phyloP scores from a whole-genome alignment of 1,140 invertebrate genomes.

The Nixonia krombeini region DNA sequence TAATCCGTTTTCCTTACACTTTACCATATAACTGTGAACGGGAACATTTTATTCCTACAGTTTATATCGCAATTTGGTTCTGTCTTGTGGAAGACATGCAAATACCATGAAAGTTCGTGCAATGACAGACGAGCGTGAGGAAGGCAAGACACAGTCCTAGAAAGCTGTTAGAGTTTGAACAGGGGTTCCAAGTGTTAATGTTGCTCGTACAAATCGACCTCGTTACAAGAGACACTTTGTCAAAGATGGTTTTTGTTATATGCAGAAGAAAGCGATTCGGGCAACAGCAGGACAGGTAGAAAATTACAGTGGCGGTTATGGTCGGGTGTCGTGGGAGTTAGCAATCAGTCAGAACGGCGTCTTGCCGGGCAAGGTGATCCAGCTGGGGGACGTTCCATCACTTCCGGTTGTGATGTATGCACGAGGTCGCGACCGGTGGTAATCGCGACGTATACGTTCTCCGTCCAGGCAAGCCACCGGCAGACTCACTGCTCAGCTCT shows the following conservation, averaged over 20 bases:
- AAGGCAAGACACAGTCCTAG: no score
- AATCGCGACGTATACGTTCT: constrained; percentile 56
- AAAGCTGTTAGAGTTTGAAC: not conserved
- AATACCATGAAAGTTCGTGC: no score
- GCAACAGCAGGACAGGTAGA: constrained; percentile 31
- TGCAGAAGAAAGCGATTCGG: constrained; percentile 13
- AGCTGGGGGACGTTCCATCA: constrained; percentile 59
- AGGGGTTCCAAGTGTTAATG: constrained; percentile 12
- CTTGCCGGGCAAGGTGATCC: constrained; percentile 55
- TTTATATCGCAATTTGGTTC: no score
- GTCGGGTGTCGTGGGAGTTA: constrained; percentile 55
- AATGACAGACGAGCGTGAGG: no score
- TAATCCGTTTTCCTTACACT: no score
- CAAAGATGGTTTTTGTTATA: constrained; percentile 14
- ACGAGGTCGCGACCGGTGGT: constrained; percentile 61
- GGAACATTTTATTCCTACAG: no score
- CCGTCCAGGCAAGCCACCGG: constrained; percentile 8
- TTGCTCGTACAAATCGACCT: constrained; percentile 20
- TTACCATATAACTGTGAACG: no score
- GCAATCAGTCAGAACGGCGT: constrained; percentile 64
- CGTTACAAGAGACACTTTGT: constrained; percentile 18
- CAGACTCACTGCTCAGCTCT: constrained; percentile 21
- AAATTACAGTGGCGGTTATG: constrained; percentile 31
- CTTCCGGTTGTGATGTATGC: constrained; percentile 64
- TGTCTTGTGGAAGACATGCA: no score